These are phyloP conservation scores for Tamandua tetradactyla DNA, from an alignment of 2,797 vertebrate species.

Conservation along the genomic window DNA sequence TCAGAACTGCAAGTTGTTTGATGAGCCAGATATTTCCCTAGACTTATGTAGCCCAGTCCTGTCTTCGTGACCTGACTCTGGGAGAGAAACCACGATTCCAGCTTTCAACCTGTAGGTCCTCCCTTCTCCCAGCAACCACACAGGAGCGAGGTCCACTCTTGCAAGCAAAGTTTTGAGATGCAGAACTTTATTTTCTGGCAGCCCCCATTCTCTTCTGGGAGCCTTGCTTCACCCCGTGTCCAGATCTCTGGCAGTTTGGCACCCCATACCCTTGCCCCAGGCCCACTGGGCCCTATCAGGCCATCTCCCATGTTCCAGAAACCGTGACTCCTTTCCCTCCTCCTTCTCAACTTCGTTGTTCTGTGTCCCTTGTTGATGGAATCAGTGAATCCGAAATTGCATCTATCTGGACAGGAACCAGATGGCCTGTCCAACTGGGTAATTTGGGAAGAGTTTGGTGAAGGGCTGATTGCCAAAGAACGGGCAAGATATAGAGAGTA, in stretches of 20 bases:
- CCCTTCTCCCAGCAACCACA: neutral
- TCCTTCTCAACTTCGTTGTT: too few species aligned
- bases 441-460: too few species aligned
- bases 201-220: neutral
- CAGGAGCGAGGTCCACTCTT: accelerated
- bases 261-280: too few species aligned
- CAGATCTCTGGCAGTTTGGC: neutral
- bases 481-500: too few species aligned
- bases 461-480: neutral
- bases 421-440: too few species aligned
- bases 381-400: accelerated
- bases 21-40: neutral
- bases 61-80: accelerated
- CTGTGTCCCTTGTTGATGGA: neutral
- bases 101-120: neutral
- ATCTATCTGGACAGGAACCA: neutral
- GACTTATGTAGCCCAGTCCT: too few species aligned
- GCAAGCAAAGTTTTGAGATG: neutral
- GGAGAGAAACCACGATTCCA: neutral
- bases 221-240: too few species aligned
- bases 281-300: neutral
- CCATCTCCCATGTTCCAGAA: neutral
- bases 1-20: neutral
- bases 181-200: neutral
- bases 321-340: neutral